phyloP scores from a whole-genome alignment of 1,140 invertebrate genomes.

The Macrocentrus cingulum region DNA sequence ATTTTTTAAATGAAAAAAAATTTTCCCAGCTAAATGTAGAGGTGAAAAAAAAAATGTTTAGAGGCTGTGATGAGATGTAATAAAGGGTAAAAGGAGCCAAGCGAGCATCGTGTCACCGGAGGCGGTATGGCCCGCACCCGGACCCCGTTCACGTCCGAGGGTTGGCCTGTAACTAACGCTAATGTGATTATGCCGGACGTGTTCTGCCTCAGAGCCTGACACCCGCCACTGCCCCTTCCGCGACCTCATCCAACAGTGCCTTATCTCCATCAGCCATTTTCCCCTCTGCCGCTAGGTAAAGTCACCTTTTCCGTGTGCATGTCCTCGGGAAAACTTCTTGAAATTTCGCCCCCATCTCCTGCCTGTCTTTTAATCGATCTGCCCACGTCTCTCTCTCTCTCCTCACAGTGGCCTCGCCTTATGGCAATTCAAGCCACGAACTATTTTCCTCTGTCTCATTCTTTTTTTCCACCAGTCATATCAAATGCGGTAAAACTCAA shows the following conservation, averaged over 20 bases:
- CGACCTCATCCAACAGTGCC: not conserved
- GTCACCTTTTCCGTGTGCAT: not conserved
- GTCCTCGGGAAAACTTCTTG: too few relatives aligned
- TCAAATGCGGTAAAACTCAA: too few relatives aligned
- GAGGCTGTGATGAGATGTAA: conserved; percentile 11
- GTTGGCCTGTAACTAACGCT: conserved; percentile 20
- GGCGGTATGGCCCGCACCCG: not conserved
- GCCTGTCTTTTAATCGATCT: too few relatives aligned
- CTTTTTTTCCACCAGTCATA: too few relatives aligned
- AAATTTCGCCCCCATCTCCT: too few relatives aligned
- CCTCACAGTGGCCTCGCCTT: too few relatives aligned
- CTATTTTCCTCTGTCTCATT: too few relatives aligned
- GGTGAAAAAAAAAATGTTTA: not conserved
- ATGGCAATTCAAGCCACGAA: too few relatives aligned
- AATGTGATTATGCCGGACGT: conserved; percentile 21
- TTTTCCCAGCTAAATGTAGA: too few relatives aligned
- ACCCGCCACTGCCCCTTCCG: not conserved
- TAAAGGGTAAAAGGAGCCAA: conserved; percentile 6
- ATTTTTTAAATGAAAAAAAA: too few relatives aligned
- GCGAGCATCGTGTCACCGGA: conserved; percentile 4
- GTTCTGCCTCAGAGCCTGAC: conserved; percentile 14
- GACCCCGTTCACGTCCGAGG: conserved; percentile 14
- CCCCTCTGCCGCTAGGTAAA: not conserved
- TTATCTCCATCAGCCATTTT: conserved; percentile 12
- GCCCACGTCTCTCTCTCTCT: too few relatives aligned